These are phyloP conservation scores for Olivierus martensii DNA, from an alignment of 1,140 invertebrate species.

Conservation along the genomic window DNA sequence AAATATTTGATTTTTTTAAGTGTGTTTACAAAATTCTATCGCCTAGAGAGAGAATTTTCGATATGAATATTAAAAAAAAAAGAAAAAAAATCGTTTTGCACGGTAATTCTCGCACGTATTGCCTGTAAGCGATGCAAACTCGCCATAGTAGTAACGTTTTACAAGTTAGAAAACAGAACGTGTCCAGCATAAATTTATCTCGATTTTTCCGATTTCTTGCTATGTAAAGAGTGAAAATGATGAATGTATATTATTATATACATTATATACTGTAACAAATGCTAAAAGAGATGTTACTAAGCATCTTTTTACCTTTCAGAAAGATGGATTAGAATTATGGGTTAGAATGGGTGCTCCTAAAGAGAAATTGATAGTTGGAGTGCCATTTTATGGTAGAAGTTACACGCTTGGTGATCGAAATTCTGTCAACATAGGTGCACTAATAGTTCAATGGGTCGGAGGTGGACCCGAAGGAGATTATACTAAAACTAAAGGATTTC, in stretches of 20 bases:
- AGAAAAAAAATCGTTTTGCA: background rate
- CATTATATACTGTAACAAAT: too few relatives aligned
- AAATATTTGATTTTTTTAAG: constrained; percentile 25
- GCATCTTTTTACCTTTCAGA: constrained; percentile 36
- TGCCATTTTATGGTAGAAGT: constrained; percentile 68
- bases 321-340: constrained; percentile 68
- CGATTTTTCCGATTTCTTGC: too few relatives aligned
- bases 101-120: background rate
- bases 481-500: constrained; percentile 65
- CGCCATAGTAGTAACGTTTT: background rate
- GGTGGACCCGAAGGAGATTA: constrained; percentile 60
- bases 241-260: too few relatives aligned
- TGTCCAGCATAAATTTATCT: background rate
- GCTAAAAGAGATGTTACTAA: background rate
- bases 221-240: too few relatives aligned
- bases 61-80: constrained; percentile 1
- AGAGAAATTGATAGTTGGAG: constrained; percentile 70
- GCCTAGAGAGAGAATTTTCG: background rate
- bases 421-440: constrained; percentile 30
- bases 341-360: constrained; percentile 68
- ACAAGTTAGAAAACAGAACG: background rate
- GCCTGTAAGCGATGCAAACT: background rate
- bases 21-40: too few relatives aligned
- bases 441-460: background rate
- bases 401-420: constrained; percentile 47